Percentiles rank a stretch among this genome's conserved stretches.
Conservation (phyloP, 2,113 vertebrate species). For the Cebidichthys violaceus region DNA sequence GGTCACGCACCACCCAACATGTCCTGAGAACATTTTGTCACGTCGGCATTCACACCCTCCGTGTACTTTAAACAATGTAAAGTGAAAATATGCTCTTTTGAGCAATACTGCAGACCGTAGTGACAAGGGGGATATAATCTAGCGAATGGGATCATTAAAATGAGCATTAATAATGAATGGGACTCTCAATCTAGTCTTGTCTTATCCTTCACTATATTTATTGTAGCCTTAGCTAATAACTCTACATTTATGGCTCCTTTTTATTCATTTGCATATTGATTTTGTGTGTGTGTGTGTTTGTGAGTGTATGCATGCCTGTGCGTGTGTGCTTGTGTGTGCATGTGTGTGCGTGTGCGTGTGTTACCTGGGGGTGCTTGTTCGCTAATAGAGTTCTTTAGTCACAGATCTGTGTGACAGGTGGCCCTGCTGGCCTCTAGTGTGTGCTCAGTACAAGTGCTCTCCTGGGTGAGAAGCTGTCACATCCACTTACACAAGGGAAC, state of each 20-base stretch:
- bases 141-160: slow-evolving; percentile 55
- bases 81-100: slow-evolving; percentile 46
- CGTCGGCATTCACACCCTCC: slow-evolving; percentile 14
- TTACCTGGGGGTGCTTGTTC: slow-evolving; percentile 60
- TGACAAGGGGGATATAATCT: slow-evolving; percentile 48
- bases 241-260: slow-evolving; percentile 39
- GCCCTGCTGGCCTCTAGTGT: slow-evolving; percentile 75
- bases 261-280: slow-evolving; percentile 42
- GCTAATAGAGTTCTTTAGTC: slow-evolving; percentile 80
- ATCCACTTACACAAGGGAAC: slow-evolving; percentile 78
- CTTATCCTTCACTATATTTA: slow-evolving; percentile 42
- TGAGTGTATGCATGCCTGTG: not conserved
- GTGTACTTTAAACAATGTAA: slow-evolving; percentile 46
- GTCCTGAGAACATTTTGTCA: slow-evolving; percentile 47
- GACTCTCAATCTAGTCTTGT: slow-evolving; percentile 41
- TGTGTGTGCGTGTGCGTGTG: not conserved
- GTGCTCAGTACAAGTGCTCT: slow-evolving; percentile 77
- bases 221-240: slow-evolving; percentile 46
- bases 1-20: slow-evolving; percentile 38
- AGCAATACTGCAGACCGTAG: slow-evolving; percentile 16
- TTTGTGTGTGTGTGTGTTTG: not conserved
- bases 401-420: slow-evolving; percentile 79
- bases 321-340: not conserved
- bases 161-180: slow-evolving; percentile 48
- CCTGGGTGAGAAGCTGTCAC: slow-evolving; percentile 81